Percentiles rank a stretch among this genome's conserved stretches.
phyloP scores from a whole-genome alignment of 2,797 vertebrate species.

The Apogon talboti region DNA sequence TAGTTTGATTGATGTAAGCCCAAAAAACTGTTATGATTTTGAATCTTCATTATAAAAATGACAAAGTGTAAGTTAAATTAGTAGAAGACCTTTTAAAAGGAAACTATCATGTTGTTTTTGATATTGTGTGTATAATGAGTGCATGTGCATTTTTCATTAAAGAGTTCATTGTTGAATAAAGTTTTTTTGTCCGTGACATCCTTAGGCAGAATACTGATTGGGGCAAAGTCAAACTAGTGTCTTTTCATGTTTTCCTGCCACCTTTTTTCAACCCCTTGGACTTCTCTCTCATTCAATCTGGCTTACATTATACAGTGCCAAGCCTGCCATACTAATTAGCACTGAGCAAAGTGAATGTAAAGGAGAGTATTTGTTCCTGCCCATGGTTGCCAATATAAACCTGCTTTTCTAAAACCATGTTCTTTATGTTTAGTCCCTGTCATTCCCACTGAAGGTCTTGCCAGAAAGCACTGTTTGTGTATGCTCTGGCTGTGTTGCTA shows the following conservation, averaged over 20 bases:
- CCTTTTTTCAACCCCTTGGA: slow-evolving; percentile 56
- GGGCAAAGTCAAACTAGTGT: slow-evolving; percentile 58
- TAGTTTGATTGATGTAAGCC: not conserved
- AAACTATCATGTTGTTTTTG: not conserved
- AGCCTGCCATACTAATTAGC: slow-evolving; percentile 77
- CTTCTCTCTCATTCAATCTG: slow-evolving; percentile 42
- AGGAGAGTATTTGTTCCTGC: slow-evolving; percentile 52
- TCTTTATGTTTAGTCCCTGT: slow-evolving; percentile 51
- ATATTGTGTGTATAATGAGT: not conserved
- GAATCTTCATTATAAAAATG: not conserved
- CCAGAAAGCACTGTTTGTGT: slow-evolving; percentile 67
- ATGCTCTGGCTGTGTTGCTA: slow-evolving; percentile 69
- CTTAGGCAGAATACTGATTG: slow-evolving; percentile 64
- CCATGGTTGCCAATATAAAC: slow-evolving; percentile 39
- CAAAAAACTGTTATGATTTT: not conserved
- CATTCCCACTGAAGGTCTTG: slow-evolving; percentile 36
- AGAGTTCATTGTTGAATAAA: slow-evolving; percentile 15
- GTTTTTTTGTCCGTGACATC: slow-evolving; percentile 36
- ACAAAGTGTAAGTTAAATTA: not conserved
- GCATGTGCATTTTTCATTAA: not conserved
- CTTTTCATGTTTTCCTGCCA: slow-evolving; percentile 52
- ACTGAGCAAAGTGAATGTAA: slow-evolving; percentile 69
- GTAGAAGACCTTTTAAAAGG: not conserved
- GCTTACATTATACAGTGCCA: slow-evolving; percentile 54
- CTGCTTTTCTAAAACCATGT: slow-evolving; percentile 42